Percentiles rank a stretch among this genome's conserved stretches.
Evolutionary conservation across 2,113 vertebrate species (phyloP).

Genomic region (Corydoras maculifer): DNA sequence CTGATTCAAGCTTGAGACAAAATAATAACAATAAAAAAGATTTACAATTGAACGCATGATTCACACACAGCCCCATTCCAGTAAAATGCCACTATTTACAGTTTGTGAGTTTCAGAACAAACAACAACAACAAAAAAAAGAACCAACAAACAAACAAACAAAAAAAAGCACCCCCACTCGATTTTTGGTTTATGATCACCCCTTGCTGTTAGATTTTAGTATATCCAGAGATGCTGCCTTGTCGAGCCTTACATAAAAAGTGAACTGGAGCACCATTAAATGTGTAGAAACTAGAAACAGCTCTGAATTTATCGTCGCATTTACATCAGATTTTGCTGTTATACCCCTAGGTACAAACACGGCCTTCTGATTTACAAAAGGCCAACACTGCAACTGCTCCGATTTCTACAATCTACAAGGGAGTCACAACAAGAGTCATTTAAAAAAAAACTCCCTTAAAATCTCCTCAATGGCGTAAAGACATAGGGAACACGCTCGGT

Average conservation of each 20-base stretch:
- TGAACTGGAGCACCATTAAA: conserved; percentile 36
- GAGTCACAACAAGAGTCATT: conserved; percentile 56
- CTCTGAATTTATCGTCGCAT: conserved; percentile 5
- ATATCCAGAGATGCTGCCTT: too few relatives aligned
- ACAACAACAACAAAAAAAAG: too few relatives aligned
- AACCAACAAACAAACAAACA: too few relatives aligned
- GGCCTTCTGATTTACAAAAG: conserved; percentile 42
- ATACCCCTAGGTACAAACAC: neutral
- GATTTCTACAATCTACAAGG: conserved; percentile 62
- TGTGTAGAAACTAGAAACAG: conserved; percentile 48
- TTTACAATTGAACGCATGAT: neutral
- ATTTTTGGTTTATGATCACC: too few relatives aligned
- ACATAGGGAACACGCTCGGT: conserved; percentile 16
- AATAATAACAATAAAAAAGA: conserved; percentile 41
- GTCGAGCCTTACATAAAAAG: conserved; percentile 5
- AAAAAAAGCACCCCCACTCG: too few relatives aligned
- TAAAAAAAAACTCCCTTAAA: neutral
- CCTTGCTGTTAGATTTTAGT: too few relatives aligned
- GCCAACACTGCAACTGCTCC: conserved; percentile 59
- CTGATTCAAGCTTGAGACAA: conserved; percentile 54
- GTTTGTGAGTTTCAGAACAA: too few relatives aligned
- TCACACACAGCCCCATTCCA: neutral
- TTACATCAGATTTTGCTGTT: conserved; percentile 2
- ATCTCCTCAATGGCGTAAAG: conserved; percentile 12
- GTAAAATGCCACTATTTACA: too few relatives aligned